These are phyloP conservation scores for Channa maculata DNA, from an alignment of 2,113 vertebrate genomes.

Conservation along the genomic window DNA sequence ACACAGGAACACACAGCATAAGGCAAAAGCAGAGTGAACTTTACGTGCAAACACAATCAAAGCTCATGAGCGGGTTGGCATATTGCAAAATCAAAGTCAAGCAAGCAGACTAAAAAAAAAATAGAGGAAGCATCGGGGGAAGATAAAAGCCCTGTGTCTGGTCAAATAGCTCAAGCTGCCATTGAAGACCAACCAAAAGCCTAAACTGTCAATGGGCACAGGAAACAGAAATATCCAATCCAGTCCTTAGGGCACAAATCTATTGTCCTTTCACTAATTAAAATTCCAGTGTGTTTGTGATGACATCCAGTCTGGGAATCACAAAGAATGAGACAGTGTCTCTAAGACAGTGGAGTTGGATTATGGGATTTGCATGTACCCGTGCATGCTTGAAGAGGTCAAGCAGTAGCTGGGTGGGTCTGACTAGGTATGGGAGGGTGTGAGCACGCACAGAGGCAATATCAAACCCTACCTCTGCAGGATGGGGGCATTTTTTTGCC, in stretches of 20 bases:
- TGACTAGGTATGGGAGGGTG: not conserved
- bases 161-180: not conserved
- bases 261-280: not conserved
- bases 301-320: conserved; percentile 1
- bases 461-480: conserved; percentile 75
- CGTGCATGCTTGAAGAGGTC: conserved; percentile 26
- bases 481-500: conserved; percentile 30
- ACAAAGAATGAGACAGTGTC: conserved; percentile 31
- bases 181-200: conserved; percentile 6
- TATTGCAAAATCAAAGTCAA: not conserved
- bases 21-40: conserved; percentile 13
- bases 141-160: not conserved
- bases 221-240: conserved; percentile 50
- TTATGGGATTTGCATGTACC: conserved; percentile 31
- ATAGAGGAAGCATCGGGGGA: not conserved
- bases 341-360: conserved; percentile 66
- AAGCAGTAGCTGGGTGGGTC: conserved; percentile 14
- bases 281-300: not conserved
- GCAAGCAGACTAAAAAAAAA: conserved; percentile 7
- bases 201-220: not conserved
- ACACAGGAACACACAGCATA: conserved; percentile 22
- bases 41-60: conserved; percentile 36
- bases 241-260: conserved; percentile 64
- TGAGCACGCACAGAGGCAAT: conserved; percentile 50
- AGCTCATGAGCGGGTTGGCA: not conserved